Base-by-base conservation (phyloP, 2,888 invertebrate species). In the Chrysomela aeneicollis region DNA sequence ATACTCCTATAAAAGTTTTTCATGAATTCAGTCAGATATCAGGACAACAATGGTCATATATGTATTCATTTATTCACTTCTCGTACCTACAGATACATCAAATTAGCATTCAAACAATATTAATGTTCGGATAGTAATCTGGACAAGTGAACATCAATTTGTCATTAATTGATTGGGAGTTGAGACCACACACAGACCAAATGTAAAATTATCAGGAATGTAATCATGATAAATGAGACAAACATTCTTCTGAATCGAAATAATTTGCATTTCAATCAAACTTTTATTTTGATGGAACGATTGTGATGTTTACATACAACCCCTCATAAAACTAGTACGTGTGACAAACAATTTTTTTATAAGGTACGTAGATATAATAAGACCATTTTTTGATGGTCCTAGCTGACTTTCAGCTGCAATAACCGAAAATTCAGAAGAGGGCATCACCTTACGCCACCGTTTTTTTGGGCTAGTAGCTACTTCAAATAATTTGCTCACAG, bases 111-210 rank as follows among this genome's bases (percentile, higher is more conserved):
- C 65, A 66, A 63, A 59, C 47, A 47, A 70, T 61, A 70, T 70
- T 70, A 70, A 70, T 70, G 61, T 59, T 54, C 47, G 32, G 64
- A 66, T 66, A 64, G 64, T 53, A 61, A 70, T 70, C 70, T 64
- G 53, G 70, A 70, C 70, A 68, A 64, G 64, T 42, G 42, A 64
- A 68, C 74, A 73, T 71, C 70, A 64, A 70, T 66, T 67, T 73
- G 71, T 74, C 74, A 73, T 74, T 71, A 74, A 74, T 74, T 68
- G 74, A 74, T 74, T 74, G 71, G 65, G 57, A 63, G 57, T 64
- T 66, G 49, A 55, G 72, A 71, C 72, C 74, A 73, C 74, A 73
- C 74, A 71, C 63, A 15, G 63, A 60, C n/a, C 21, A 19, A 35
- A 10, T 35, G 12, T 35, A 35, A 2, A 35, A 10, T 35, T 35